Evolutionary conservation across 2,113 vertebrate genomes (phyloP), one percentile per base, ranked within the genome.

Genomic region (Lagopus muta): DNA sequence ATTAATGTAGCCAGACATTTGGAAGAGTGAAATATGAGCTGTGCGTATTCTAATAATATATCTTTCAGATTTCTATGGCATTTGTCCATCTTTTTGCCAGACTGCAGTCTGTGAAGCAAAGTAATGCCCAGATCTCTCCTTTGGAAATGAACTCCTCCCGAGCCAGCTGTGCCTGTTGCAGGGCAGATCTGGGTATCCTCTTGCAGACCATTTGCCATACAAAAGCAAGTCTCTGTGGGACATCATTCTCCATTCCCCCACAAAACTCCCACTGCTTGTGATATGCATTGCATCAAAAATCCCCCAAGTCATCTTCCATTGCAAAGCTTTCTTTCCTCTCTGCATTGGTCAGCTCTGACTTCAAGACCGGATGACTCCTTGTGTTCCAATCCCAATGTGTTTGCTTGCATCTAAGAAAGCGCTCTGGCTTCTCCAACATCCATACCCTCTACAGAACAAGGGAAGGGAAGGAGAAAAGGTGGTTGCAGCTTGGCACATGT

Each of bases 1-100:
- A 96, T 92, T 95, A 93, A 94, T 78, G 85, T 21, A 88, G 47
- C 64, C 80, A 86, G 88, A 52, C 90, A 50, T 91, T 77, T 55
- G 75, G 64, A 71, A 74, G 60, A 25, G 10, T 81, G 93, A 90
- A 95, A 91, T 64, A 81, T 2, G 85, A 94, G 76, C 93, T 78
- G 36, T 62, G 28, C 48, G 22, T 15, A 78, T 54, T 86, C 85
- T 78, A 83, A 65, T 78, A 92, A 84, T 38, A 17, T 62, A 86
- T 86, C 88, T 86, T 34, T 72, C 66, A 54, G 70, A 91, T 88
- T 95, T 73, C 91, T 92, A 28, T 6, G 45, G 90, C 57, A 11
- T 65, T 82, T 90, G 76, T 78, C 94, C 90, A 47, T 90, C 91
- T 75, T 54, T 71, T 86, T 94, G 80, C 85, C 90, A 88, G 80